Evolutionary conservation across 2,113 vertebrate species (phyloP), one percentile per base, ranked within the genome.

Genomic region (Lepus europaeus): DNA sequence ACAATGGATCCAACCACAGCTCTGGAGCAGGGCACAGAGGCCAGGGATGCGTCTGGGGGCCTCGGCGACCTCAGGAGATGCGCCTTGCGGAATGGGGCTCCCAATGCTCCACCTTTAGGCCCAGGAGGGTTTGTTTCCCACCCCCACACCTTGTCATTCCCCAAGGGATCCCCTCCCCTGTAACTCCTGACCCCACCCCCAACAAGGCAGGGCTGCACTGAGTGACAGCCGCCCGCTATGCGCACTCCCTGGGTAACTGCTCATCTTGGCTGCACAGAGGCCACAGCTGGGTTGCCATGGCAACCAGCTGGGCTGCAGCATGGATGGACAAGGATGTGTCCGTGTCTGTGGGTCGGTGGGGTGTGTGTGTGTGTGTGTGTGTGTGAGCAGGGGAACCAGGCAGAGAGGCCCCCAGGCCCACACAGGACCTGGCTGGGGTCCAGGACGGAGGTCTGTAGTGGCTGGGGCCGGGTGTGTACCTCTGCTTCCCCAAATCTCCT

Each of bases 171-270:
- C 39, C 13, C 29, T 11, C 9, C 66, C 36, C 3, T 13, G n/a
- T 0, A 0, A 4, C 25, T 31, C 59, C 33, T 33, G 33, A 20
- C 68, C 68, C 16, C n/a, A 11, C 14, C 19, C 56, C 39, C 10
- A 22, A 19, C 61, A 16, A 2, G n/a, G 64, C 25, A 1, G 51
- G 51, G 33, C 11, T 59, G 23, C 2, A 4, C 29, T 0, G 9
- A 90, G 64, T n/a, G 74, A 73, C 10, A 17, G 69, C n/a, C 0
- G 0, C 33, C 86, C 78, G 93, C 83, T 78, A 61, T 3, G 2
- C 19, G 9, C 2, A 13, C n/a, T 97, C 93, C 81, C 95, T 88
- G 85, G 89, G 95, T 72, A 97, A 97, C 97, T 64, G 91, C 56
- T 63, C 68, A 64, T 63, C 80, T 10, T 5, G 31, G 89, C 73